Evolutionary conservation across 1,140 invertebrate genomes (phyloP).

Genomic region (Neuroterus valhalla): DNA sequence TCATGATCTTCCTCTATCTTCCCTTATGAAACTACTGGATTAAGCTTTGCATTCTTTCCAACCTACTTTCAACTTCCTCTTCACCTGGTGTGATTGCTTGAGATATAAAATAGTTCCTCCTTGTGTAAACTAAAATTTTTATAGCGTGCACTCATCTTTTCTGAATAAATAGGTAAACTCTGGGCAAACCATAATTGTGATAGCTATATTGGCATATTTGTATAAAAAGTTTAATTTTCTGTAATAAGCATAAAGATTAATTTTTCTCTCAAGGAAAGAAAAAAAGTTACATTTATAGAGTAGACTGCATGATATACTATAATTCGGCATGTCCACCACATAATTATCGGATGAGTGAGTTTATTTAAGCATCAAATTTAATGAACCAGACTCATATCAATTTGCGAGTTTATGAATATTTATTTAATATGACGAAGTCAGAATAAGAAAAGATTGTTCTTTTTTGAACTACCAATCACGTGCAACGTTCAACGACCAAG

Average conservation of each 20-base stretch:
- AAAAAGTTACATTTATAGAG: neutral
- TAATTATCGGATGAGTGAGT: conserved; percentile 20
- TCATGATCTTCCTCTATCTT: too few relatives aligned
- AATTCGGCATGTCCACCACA: neutral
- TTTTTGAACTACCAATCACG: neutral
- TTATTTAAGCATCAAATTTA: conserved; percentile 12
- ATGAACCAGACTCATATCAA: conserved; percentile 28
- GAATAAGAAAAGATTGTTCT: neutral
- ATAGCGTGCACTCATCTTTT: too few relatives aligned
- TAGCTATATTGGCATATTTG: neutral
- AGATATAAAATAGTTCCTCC: too few relatives aligned
- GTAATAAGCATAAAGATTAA: conserved; percentile 26
- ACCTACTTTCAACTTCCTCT: too few relatives aligned
- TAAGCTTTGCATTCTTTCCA: too few relatives aligned
- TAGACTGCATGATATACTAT: neutral
- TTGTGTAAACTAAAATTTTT: too few relatives aligned
- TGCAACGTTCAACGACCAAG: neutral
- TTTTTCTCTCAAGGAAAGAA: neutral
- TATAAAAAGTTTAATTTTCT: conserved; percentile 3
- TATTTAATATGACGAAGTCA: neutral
- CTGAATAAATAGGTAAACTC: too few relatives aligned
- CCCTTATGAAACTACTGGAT: too few relatives aligned
- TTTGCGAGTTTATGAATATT: conserved; percentile 23
- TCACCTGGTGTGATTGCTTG: too few relatives aligned
- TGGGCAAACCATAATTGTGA: neutral